Evolutionary conservation across 2,113 vertebrate genomes (phyloP).

Genomic region (Rhagologus leucostigma): DNA sequence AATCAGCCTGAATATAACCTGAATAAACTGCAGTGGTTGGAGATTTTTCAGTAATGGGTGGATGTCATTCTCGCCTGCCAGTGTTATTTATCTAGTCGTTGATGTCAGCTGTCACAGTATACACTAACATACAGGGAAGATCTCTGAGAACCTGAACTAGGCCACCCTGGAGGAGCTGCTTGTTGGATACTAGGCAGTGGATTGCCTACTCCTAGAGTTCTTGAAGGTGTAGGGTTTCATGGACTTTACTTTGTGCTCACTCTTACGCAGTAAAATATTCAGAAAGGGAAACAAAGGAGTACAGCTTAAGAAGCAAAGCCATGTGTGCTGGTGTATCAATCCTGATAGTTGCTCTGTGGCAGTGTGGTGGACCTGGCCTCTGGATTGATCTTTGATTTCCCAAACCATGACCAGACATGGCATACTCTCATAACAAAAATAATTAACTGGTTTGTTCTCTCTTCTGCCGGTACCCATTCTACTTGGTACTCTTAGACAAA

Average conservation of each 20-base stretch:
- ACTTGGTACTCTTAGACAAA: not conserved
- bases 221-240: not conserved
- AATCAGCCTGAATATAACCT: not conserved
- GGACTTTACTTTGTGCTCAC: not conserved
- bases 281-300: not conserved
- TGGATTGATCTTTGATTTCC: not conserved
- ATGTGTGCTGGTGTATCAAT: accelerated
- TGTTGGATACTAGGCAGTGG: not conserved
- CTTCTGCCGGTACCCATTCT: not conserved
- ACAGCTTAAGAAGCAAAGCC: not conserved
- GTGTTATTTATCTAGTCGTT: not conserved
- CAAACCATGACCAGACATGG: not conserved
- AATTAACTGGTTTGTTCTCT: not conserved
- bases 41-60: not conserved
- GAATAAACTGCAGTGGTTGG: not conserved
- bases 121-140: not conserved
- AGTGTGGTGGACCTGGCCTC: not conserved
- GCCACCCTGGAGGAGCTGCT: not conserved
- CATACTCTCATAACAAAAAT: not conserved
- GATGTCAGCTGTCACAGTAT: not conserved
- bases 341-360: not conserved
- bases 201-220: not conserved
- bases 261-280: not conserved
- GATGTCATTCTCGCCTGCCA: not conserved
- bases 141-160: not conserved